phyloP scores from a whole-genome alignment of 2,797 vertebrate species.

The Lacerta bilineata region DNA sequence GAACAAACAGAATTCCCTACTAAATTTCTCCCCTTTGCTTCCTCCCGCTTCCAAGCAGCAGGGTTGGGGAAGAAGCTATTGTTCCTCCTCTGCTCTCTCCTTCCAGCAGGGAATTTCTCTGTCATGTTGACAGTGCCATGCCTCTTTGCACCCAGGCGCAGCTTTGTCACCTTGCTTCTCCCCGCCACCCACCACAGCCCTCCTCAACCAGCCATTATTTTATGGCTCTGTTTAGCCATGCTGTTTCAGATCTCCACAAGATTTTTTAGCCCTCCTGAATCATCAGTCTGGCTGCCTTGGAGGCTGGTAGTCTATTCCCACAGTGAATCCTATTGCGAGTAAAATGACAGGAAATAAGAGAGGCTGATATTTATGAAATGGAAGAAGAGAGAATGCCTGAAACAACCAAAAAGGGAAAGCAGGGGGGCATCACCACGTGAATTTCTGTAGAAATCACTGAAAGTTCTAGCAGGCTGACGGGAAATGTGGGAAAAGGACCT shows the following conservation, averaged over 20 bases:
- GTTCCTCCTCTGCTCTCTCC: neutral
- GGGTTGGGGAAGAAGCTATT: constrained; percentile 7
- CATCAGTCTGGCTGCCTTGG: neutral
- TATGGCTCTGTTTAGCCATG: neutral
- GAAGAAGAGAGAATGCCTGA: neutral
- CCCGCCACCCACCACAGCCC: neutral
- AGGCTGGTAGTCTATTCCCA: neutral
- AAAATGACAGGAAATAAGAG: neutral
- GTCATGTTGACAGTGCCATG: neutral
- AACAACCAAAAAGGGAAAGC: neutral
- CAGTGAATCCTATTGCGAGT: neutral
- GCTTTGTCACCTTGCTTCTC: neutral
- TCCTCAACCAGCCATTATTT: neutral
- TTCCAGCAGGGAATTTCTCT: neutral
- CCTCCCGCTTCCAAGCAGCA: neutral
- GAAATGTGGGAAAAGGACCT: neutral
- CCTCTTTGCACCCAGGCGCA: neutral
- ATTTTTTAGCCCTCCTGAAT: constrained; percentile 9
- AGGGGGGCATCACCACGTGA: neutral
- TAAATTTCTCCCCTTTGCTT: neutral
- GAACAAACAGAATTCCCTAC: constrained; percentile 24
- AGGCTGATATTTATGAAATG: constrained; percentile 7
- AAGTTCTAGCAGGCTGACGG: neutral
- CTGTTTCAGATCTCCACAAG: neutral
- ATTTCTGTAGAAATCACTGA: neutral